phyloP scores from a whole-genome alignment of 2,797 vertebrate species.

The Taenioides sp. region DNA sequence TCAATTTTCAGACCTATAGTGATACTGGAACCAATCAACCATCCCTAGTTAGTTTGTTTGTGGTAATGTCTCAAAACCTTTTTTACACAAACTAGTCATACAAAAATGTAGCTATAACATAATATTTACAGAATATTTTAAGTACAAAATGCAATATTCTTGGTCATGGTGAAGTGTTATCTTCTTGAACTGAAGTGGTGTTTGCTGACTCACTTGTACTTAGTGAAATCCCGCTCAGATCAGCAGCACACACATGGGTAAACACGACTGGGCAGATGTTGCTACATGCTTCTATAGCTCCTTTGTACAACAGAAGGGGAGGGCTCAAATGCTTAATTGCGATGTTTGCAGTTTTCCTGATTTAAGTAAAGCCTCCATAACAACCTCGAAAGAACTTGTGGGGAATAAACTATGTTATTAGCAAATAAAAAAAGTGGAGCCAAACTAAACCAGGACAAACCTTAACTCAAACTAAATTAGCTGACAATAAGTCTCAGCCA shows the following conservation, averaged over 20 bases:
- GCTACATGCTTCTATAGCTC: conserved; percentile 78
- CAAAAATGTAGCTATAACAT: neutral
- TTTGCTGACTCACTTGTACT: conserved; percentile 56
- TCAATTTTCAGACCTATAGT: too few relatives aligned
- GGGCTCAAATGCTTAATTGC: neutral
- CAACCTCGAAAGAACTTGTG: neutral
- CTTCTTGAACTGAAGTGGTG: conserved; percentile 43
- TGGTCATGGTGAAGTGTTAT: conserved; percentile 31
- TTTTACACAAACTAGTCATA: neutral
- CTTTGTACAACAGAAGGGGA: neutral
- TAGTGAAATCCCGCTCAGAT: conserved; percentile 59
- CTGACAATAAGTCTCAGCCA: too few relatives aligned
- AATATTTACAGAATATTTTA: neutral
- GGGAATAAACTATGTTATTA: neutral
- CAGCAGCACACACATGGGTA: conserved; percentile 35
- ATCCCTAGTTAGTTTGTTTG: too few relatives aligned
- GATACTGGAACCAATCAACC: too few relatives aligned
- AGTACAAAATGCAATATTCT: neutral
- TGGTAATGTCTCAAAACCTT: too few relatives aligned
- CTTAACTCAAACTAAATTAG: neutral
- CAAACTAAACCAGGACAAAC: neutral
- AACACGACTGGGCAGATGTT: conserved; percentile 58
- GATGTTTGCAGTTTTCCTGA: neutral
- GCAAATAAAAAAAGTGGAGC: neutral
- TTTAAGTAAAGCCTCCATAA: neutral